Base-by-base conservation (phyloP, 2,888 invertebrate genomes). In the Drymonia ruficornis region DNA sequence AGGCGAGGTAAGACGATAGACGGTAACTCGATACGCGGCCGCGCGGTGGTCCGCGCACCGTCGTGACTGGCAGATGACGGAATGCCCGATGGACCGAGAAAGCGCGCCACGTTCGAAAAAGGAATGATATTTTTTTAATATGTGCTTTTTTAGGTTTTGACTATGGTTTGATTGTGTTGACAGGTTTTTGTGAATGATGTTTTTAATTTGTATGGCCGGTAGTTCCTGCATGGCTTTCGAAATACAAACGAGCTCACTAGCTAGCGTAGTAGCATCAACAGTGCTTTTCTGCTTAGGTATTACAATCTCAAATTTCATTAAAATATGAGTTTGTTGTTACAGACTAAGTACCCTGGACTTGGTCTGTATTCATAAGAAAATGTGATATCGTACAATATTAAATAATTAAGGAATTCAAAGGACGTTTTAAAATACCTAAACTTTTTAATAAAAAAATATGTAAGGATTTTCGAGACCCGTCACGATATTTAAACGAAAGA, bases 51-150 rank as follows among this genome's bases (percentile, higher is more conserved):
- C 91, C 77, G 70, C 76, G 75, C 83, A 72, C 73, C 70, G 75
- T 72, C 66, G 70, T 90, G 89, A 92, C 85, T 89, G 91, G 91
- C 91, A 91, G 80, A 84, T 91, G 88, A 86, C 86, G 83, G 86
- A 84, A 92, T 89, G 91, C 89, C 89, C 89, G 89, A 89, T 91
- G 84, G 91, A 91, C 87, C 91, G 91, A 83, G 89, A 90, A 92
- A 89, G 89, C 85, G 90, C 84, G 88, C 82, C 86, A 84, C 86
- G 88, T 85, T 84, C 87, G 80, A 81, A 81, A 81, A 78, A 78
- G 76, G 81, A 82, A 83, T 78, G 71, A 47, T 44, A 29, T 71
- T 69, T 76, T 75, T 75, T 80, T 77, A 29, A 16, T 29, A 46
- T 29, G 74, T 69, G 52, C 23, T 65, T 67, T 61, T 68, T 62